Percentiles rank a stretch among this genome's conserved stretches.
Conservation (phyloP, 2,888 invertebrate species). For the Oxytorus armatus region DNA sequence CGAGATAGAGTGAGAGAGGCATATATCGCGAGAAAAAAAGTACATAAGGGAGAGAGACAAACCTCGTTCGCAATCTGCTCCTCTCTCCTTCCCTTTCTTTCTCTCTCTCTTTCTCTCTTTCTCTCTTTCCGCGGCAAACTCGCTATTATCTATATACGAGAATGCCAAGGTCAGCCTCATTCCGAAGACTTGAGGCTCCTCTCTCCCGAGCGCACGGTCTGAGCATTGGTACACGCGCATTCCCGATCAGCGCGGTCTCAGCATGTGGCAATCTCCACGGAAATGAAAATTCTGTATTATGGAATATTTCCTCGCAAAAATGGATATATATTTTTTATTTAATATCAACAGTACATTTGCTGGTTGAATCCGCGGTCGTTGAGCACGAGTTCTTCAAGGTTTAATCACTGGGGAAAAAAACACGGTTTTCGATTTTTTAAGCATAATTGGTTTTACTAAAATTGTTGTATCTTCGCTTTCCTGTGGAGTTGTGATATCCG, state of each 20-base stretch:
- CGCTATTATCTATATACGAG: conserved; percentile 77
- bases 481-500: too few relatives aligned
- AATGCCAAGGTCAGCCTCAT: conserved; percentile 82
- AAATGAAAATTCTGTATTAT: conserved; percentile 5
- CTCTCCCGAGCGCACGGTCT: conserved; percentile 38
- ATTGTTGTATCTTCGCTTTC: too few relatives aligned
- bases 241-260: conserved; percentile 42
- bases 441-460: too few relatives aligned
- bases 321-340: neutral
- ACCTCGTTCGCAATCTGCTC: conserved; percentile 51
- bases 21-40: conserved; percentile 29
- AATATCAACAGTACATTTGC: neutral
- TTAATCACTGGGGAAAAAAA: too few relatives aligned
- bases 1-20: conserved; percentile 25
- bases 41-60: conserved; percentile 35
- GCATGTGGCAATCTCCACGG: conserved; percentile 1
- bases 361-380: too few relatives aligned
- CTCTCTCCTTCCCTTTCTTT: conserved; percentile 40
- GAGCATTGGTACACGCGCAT: conserved; percentile 61
- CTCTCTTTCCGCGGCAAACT: conserved; percentile 60
- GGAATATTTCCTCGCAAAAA: neutral
- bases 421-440: too few relatives aligned
- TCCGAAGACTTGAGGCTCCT: conserved; percentile 69
- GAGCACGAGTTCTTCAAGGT: too few relatives aligned
- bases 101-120: conserved; percentile 60